Conservation (phyloP, 2,888 invertebrate species). For the Fragum sueziense region DNA sequence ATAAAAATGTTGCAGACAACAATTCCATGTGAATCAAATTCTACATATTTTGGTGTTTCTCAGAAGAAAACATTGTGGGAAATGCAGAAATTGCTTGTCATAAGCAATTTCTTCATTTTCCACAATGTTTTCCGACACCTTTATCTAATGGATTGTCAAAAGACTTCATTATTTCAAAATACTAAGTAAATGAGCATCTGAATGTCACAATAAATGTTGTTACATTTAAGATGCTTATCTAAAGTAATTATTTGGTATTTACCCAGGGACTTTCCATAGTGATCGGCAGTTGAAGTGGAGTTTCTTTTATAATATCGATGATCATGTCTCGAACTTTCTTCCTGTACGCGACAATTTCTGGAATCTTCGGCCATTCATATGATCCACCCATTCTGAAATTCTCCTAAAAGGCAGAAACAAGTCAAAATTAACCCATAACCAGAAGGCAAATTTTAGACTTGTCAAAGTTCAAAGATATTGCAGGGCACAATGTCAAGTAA, state of each 20-base stretch:
- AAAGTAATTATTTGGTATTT: constrained; percentile 25
- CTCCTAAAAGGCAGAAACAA: no score
- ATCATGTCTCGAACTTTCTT: constrained; percentile 74
- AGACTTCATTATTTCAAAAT: no score
- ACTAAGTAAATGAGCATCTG: no score
- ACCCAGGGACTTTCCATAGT: constrained; percentile 80
- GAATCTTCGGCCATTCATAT: constrained; percentile 78
- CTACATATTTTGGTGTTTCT: no score
- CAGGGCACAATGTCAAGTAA: no score
- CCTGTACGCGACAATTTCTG: constrained; percentile 76
- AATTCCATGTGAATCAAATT: no score
- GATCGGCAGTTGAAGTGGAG: constrained; percentile 77
- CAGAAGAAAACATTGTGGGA: neutral
- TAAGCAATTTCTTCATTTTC: neutral
- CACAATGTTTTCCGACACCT: neutral
- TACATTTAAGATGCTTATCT: neutral
- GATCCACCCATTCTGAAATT: constrained; percentile 80
- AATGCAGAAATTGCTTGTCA: neutral
- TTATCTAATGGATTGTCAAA: no score
- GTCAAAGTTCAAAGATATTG: no score
- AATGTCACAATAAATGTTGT: neutral
- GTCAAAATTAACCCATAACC: no score
- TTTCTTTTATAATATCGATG: constrained; percentile 75
- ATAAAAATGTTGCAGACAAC: no score
- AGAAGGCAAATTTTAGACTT: no score